These are phyloP conservation scores for Teleogryllus oceanicus DNA, from an alignment of 2,888 invertebrate species.

Conservation along the genomic window DNA sequence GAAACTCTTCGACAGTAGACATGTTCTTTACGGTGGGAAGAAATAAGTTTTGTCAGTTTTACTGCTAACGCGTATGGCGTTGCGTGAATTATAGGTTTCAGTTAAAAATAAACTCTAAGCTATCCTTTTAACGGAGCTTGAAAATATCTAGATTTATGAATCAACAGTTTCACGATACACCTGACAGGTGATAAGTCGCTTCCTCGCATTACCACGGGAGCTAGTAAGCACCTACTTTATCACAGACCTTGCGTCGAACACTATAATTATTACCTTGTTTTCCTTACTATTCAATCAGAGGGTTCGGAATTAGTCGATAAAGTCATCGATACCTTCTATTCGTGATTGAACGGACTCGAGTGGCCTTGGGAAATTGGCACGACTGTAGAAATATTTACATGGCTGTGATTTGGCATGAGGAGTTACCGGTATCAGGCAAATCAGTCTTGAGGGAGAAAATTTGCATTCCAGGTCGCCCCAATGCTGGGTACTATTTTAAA, in stretches of 20 bases:
- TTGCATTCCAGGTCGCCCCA: no score
- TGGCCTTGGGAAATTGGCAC: no score
- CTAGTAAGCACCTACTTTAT: not conserved
- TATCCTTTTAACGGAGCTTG: not conserved
- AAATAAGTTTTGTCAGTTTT: not conserved
- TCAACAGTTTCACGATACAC: not conserved
- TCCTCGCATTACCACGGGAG: not conserved
- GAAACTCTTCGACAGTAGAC: not conserved
- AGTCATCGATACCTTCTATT: no score
- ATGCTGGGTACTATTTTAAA: no score
- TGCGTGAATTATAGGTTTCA: not conserved
- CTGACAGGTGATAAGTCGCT: not conserved
- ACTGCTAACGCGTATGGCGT: not conserved
- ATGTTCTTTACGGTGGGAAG: not conserved
- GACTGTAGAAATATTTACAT: no score
- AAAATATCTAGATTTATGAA: not conserved
- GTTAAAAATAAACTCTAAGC: not conserved
- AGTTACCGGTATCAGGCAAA: no score
- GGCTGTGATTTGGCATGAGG: no score
- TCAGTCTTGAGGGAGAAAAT: no score
- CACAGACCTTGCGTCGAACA: not conserved
- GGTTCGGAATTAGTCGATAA: no score
- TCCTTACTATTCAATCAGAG: not conserved
- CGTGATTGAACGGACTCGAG: no score
- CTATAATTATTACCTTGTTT: not conserved